These are phyloP conservation scores for Pavo muticus DNA, from an alignment of 2,113 vertebrate species.

Conservation along the genomic window DNA sequence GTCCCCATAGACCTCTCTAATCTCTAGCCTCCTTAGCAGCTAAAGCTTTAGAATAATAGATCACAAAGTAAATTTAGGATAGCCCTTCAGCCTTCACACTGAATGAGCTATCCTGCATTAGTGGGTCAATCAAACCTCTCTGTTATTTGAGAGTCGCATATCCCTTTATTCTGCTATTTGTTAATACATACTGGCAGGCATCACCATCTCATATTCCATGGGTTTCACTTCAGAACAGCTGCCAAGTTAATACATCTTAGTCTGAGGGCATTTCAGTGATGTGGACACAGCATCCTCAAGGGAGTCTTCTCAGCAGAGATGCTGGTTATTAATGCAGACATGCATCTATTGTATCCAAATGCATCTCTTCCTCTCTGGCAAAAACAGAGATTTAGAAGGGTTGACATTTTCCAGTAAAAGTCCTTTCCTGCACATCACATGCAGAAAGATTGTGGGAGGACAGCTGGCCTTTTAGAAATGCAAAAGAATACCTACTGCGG, in stretches of 20 bases:
- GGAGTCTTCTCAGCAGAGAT: slow-evolving; percentile 27
- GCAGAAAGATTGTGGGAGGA: slow-evolving; percentile 15
- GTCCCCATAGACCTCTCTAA: neutral
- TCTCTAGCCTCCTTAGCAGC: neutral
- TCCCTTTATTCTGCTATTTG: neutral
- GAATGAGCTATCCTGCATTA: neutral
- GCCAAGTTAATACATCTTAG: slow-evolving; percentile 31
- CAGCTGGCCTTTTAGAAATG: slow-evolving; percentile 39
- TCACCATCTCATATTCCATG: neutral
- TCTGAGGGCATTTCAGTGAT: slow-evolving; percentile 34
- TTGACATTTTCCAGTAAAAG: slow-evolving; percentile 46
- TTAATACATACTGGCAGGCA: neutral
- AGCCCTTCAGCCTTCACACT: neutral
- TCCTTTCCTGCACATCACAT: slow-evolving; percentile 7
- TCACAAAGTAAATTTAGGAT: neutral
- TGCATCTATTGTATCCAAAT: slow-evolving; percentile 31
- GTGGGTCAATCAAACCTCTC: neutral
- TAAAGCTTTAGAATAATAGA: neutral
- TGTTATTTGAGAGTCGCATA: neutral
- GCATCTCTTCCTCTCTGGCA: slow-evolving; percentile 11
- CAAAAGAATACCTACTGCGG: neutral
- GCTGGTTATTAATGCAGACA: slow-evolving; percentile 48
- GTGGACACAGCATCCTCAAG: slow-evolving; percentile 30
- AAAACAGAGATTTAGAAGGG: neutral
- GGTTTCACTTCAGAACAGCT: slow-evolving; percentile 45